Percentiles rank a stretch among this genome's conserved stretches.
Conservation (phyloP, 1,140 invertebrate species). For the Wasmannia auropunctata region DNA sequence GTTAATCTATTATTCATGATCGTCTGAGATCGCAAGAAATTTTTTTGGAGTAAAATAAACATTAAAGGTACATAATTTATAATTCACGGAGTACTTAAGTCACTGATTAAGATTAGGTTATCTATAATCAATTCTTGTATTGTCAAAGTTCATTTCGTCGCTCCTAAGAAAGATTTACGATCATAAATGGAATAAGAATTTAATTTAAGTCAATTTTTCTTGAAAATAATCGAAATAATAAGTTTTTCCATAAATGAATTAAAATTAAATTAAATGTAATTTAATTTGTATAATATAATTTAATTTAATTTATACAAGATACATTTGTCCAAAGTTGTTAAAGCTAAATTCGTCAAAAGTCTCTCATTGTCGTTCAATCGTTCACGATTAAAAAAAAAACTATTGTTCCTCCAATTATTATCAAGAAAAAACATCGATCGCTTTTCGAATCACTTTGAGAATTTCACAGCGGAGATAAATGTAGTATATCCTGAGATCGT, state of each 20-base stretch:
- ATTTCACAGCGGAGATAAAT: neutral
- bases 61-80: neutral
- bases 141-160: neutral
- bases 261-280: neutral
- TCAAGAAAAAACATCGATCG: neutral
- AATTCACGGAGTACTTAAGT: neutral
- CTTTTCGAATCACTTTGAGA: neutral
- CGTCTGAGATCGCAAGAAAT: too few relatives aligned
- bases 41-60: neutral
- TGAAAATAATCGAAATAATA: neutral
- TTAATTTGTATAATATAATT: too few relatives aligned
- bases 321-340: neutral
- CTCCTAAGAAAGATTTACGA: neutral
- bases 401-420: neutral
- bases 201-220: too few relatives aligned
- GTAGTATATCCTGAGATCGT: neutral
- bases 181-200: neutral
- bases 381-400: neutral
- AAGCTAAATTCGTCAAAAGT: neutral
- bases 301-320: neutral
- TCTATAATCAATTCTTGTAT: neutral
- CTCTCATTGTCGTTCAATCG: neutral
- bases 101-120: too few relatives aligned
- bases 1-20: neutral
- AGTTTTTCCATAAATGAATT: too few relatives aligned